Conservation (phyloP, 2,888 invertebrate genomes). For the Boloria selene region DNA sequence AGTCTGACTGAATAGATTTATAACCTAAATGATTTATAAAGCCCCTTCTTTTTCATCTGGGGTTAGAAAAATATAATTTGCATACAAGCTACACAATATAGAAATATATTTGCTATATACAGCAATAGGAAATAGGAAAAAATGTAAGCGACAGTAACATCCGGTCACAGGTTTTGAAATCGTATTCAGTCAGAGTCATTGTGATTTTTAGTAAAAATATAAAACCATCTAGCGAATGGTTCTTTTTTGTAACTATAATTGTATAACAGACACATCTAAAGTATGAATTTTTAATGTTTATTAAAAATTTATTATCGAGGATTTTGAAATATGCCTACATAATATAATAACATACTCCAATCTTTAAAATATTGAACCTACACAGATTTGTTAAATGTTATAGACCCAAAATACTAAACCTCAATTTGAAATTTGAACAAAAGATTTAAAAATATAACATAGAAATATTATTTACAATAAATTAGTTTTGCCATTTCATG, state of each 20-base stretch:
- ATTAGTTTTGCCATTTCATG: conserved; percentile 12
- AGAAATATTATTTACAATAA: conserved; percentile 8
- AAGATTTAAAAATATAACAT: neutral
- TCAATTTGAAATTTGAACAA: neutral
- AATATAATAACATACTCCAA: too few relatives aligned
- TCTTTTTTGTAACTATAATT: conserved; percentile 50
- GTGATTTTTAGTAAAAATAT: conserved; percentile 31
- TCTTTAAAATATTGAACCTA: too few relatives aligned
- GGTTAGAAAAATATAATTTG: too few relatives aligned
- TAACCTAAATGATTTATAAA: too few relatives aligned
- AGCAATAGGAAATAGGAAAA: conserved; percentile 7
- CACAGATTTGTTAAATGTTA: too few relatives aligned
- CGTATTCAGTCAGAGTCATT: conserved; percentile 36
- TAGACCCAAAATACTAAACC: too few relatives aligned
- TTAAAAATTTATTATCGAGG: too few relatives aligned
- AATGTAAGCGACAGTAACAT: conserved; percentile 23
- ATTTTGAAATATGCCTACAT: too few relatives aligned
- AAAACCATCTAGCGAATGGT: conserved; percentile 46
- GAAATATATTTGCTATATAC: too few relatives aligned
- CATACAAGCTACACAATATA: too few relatives aligned
- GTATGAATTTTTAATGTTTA: neutral
- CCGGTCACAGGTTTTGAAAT: conserved; percentile 32
- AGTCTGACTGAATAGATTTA: too few relatives aligned
- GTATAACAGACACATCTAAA: neutral
- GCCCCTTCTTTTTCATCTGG: too few relatives aligned